Conservation (phyloP, 1,140 invertebrate species). For the Phthorimaea operculella region DNA sequence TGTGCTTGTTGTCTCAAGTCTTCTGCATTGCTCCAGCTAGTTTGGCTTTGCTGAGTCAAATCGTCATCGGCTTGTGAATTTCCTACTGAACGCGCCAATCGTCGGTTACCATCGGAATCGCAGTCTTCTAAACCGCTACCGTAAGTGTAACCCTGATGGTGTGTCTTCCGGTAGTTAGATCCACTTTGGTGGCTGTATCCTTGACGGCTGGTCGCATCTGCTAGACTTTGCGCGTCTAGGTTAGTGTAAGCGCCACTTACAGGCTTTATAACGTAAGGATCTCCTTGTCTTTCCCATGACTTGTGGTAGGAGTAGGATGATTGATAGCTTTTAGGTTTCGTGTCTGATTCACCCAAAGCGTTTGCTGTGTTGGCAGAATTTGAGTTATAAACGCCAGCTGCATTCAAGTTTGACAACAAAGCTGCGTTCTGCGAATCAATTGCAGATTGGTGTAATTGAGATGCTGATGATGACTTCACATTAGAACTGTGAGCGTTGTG, state of each 20-base stretch:
- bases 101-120: conserved; percentile 38
- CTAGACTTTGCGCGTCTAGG: conserved; percentile 37
- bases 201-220: conserved; percentile 18
- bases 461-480: conserved; percentile 22
- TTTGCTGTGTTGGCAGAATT: conserved; percentile 25
- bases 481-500: conserved; percentile 27
- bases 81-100: conserved; percentile 33
- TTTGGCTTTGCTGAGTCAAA: conserved; percentile 33
- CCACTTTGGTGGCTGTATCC: conserved; percentile 1
- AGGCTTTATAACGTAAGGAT: conserved; percentile 61
- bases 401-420: conserved; percentile 7
- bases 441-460: conserved; percentile 23
- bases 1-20: conserved; percentile 25
- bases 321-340: conserved; percentile 61
- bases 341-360: conserved; percentile 25
- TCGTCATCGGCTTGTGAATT: conserved; percentile 18
- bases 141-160: conserved; percentile 31
- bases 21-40: conserved; percentile 27
- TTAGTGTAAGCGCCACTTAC: conserved; percentile 17
- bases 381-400: conserved; percentile 16
- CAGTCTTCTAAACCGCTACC: conserved; percentile 30
- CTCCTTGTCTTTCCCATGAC: conserved; percentile 63
- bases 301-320: conserved; percentile 65
- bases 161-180: conserved; percentile 19
- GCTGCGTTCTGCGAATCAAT: neutral